Conservation (phyloP, 2,113 vertebrate species). For the Aleadryas rufinucha region DNA sequence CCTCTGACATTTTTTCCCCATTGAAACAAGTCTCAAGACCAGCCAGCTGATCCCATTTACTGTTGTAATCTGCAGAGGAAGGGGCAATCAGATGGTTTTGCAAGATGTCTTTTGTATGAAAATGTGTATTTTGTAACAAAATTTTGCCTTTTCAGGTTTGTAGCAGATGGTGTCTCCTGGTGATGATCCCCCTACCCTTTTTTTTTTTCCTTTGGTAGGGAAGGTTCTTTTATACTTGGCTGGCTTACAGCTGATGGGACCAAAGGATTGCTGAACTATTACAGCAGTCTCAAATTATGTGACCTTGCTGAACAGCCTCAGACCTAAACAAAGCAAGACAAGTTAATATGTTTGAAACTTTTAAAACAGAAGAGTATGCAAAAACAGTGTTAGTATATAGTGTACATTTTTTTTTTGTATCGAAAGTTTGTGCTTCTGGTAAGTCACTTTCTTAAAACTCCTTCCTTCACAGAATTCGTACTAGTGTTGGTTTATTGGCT, state of each 20-base stretch:
- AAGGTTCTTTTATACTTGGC: conserved; percentile 58
- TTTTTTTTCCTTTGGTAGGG: neutral
- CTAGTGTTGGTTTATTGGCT: conserved; percentile 31
- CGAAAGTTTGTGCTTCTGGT: conserved; percentile 57
- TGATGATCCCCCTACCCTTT: neutral
- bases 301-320: conserved; percentile 60
- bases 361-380: conserved; percentile 36
- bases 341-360: conserved; percentile 46
- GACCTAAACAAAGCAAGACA: conserved; percentile 53
- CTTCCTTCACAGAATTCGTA: conserved; percentile 38
- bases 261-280: conserved; percentile 73
- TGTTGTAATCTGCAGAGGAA: conserved; percentile 57
- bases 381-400: conserved; percentile 67
- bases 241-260: conserved; percentile 72
- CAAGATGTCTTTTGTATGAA: conserved; percentile 76
- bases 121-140: conserved; percentile 73
- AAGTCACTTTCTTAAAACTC: conserved; percentile 62
- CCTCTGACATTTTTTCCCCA: conserved; percentile 34
- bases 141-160: conserved; percentile 64
- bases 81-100: conserved; percentile 60
- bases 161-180: conserved; percentile 58
- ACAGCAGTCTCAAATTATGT: conserved; percentile 52
- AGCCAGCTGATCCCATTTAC: conserved; percentile 49
- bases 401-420: conserved; percentile 49
- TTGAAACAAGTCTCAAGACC: neutral